Evolutionary conservation across 1,140 invertebrate species (phyloP).

Genomic region (Akabosia matsudoensis): DNA sequence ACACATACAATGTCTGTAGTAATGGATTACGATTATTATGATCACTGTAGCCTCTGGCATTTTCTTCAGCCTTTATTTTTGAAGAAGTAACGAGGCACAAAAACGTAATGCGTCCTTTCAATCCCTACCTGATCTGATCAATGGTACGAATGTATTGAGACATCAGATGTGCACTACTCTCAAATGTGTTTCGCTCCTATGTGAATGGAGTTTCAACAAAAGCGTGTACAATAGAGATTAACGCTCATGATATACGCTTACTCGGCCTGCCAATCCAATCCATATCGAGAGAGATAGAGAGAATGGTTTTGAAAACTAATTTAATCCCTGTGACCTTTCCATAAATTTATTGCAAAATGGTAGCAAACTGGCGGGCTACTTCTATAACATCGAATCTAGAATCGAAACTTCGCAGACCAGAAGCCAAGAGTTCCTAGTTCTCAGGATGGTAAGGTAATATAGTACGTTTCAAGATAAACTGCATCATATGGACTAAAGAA

Average conservation of each 20-base stretch:
- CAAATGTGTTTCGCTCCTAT: not conserved
- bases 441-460: too few species aligned
- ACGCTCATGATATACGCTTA: too few species aligned
- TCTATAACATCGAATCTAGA: too few species aligned
- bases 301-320: not conserved
- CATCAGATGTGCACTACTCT: not conserved
- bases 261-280: too few species aligned
- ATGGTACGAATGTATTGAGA: not conserved
- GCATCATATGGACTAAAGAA: too few species aligned
- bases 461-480: too few species aligned
- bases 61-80: not conserved
- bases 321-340: not conserved
- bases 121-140: not conserved
- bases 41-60: not conserved
- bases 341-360: not conserved
- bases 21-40: not conserved
- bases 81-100: not conserved
- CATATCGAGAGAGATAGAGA: not conserved
- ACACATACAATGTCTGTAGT: not conserved
- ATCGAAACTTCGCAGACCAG: too few species aligned
- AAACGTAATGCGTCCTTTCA: not conserved
- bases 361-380: not conserved
- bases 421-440: too few species aligned
- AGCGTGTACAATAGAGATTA: too few species aligned
- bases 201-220: too few species aligned